Conservation (phyloP, 2,888 invertebrate genomes). For the Adelphocoris suturalis region DNA sequence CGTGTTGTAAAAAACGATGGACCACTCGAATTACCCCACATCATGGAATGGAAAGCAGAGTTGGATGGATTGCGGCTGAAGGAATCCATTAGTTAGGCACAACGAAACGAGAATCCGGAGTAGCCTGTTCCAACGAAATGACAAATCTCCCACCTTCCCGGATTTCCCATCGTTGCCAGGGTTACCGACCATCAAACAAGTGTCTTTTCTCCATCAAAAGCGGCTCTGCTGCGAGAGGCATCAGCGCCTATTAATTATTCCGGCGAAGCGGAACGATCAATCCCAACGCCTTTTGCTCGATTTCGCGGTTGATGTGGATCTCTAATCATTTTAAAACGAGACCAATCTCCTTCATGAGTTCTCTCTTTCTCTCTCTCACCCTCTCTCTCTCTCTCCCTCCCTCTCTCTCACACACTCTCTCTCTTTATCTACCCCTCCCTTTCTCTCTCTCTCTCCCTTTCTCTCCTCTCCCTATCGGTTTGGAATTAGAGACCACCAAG, state of each 20-base stretch:
- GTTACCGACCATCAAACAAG: slow-evolving; percentile 17
- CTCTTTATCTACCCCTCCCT: too few relatives aligned
- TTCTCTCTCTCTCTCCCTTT: too few relatives aligned
- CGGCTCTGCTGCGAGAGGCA: not conserved
- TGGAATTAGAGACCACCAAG: too few relatives aligned
- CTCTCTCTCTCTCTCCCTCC: too few relatives aligned
- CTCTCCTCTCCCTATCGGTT: too few relatives aligned
- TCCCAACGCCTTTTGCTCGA: not conserved
- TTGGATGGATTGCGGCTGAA: too few relatives aligned
- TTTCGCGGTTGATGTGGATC: not conserved
- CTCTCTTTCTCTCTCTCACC: too few relatives aligned
- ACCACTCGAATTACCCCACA: too few relatives aligned
- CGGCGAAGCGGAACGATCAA: not conserved
- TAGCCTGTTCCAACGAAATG: not conserved
- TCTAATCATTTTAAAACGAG: slow-evolving; percentile 17
- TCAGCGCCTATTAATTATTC: slow-evolving; percentile 11
- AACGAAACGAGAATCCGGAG: not conserved
- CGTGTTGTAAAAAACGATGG: too few relatives aligned
- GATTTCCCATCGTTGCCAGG: slow-evolving; percentile 17
- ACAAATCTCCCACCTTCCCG: slow-evolving; percentile 16
- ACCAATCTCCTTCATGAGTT: not conserved
- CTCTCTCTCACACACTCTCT: too few relatives aligned
- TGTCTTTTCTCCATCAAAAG: slow-evolving; percentile 23
- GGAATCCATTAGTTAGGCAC: too few relatives aligned
- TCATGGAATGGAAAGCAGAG: too few relatives aligned